Evolutionary conservation across 2,888 invertebrate species (phyloP), one percentile per base, ranked within the genome.

Genomic region (Agapetus fuscipes): DNA sequence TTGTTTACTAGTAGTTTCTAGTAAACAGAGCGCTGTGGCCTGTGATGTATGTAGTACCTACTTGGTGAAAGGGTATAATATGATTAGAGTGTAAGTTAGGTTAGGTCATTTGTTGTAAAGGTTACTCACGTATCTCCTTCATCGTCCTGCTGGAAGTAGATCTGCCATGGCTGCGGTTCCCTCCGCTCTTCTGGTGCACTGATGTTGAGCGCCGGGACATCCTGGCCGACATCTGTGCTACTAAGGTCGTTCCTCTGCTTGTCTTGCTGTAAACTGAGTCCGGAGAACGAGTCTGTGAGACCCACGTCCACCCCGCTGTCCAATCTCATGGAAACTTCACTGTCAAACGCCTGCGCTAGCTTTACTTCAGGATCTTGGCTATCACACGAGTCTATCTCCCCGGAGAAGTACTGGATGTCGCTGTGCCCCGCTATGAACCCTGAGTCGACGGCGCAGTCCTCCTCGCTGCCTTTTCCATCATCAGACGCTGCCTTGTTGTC

Each of bases 121-220:
- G 26, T 20, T 42, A 79, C 88, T 84, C 73, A 89, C 88, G 89
- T 88, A 61, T 90, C 88, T 50, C 89, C 90, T 52, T 87, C 86
- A 48, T 82, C 78, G 58, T 89, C 83, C 53, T 84, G 87, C 49
- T 77, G 71, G 58, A 80, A 87, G 50, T 80, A 79, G 50, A 76
- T 61, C 53, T 77, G 71, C 74, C 82, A 77, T 34, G 75, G 65
- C 47, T 66, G 64, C 49, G 61, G 51, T 27, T 56, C 53, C 38
- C 46, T 52, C 31, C 54, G 51, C 34, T 52, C 49, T 42, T 41
- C 43, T 16, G 43, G 49, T 36, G 49, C 43, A 34, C 35, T 47
- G 32, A 33, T 41, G 20, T 32, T 45, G 16, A 30, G 15, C 15
- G 38, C 24, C n/a, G 49, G 30, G 45, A 52, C 45, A 32, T 48